These are phyloP conservation scores for Calidris pugnax DNA, from an alignment of 2,113 vertebrate genomes.

Conservation along the genomic window DNA sequence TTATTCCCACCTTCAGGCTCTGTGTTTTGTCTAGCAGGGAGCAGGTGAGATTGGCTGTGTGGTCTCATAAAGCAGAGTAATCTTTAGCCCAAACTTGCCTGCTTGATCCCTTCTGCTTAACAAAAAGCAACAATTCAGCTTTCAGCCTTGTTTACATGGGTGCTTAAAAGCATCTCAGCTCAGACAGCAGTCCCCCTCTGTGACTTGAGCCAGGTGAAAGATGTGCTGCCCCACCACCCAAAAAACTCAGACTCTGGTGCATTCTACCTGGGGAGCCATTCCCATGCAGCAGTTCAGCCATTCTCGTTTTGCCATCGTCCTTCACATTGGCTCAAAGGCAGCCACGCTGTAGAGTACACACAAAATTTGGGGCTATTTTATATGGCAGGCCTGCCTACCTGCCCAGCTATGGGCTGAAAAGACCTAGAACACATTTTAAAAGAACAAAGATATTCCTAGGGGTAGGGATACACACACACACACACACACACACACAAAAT, in stretches of 20 bases:
- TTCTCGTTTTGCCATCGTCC: not conserved
- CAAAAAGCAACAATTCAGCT: not conserved
- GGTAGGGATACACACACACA: not conserved
- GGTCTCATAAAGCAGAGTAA: not conserved
- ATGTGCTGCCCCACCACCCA: not conserved
- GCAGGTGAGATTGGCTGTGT: slow-evolving; percentile 39
- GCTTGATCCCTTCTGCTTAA: slow-evolving; percentile 17
- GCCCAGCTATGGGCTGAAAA: not conserved
- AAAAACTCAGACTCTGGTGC: not conserved
- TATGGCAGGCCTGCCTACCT: not conserved
- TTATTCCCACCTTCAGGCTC: slow-evolving; percentile 10
- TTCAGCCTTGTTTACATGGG: not conserved
- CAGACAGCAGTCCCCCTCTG: not conserved
- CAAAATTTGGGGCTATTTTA: not conserved
- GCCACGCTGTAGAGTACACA: not conserved
- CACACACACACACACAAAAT: too few species aligned
- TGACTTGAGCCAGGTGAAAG: not conserved
- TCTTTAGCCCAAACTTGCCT: slow-evolving; percentile 52
- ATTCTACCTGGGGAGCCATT: not conserved
- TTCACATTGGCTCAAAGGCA: not conserved
- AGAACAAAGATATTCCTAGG: not conserved
- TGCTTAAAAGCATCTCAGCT: not conserved
- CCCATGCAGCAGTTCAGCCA: not conserved
- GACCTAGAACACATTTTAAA: not conserved
- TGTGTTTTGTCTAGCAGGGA: slow-evolving; percentile 6